phyloP scores from a whole-genome alignment of 1,140 invertebrate species.

The Onthophagus taurus region DNA sequence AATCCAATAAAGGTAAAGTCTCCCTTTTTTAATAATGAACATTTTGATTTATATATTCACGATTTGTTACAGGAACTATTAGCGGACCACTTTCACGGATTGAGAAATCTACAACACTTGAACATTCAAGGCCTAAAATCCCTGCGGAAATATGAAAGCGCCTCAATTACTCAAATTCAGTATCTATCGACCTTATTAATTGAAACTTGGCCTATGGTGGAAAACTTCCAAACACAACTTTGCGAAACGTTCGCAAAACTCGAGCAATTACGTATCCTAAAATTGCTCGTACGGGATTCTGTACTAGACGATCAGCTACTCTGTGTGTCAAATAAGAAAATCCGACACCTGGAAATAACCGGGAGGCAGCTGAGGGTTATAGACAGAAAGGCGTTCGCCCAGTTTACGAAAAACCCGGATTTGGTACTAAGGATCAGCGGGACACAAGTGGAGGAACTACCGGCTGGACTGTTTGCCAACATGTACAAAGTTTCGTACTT shows the following conservation, averaged over 20 bases:
- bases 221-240: constrained; percentile 50
- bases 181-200: constrained; percentile 50
- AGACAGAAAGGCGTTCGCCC: constrained; percentile 59
- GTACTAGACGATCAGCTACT: constrained; percentile 60
- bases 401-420: constrained; percentile 52
- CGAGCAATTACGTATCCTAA: constrained; percentile 39
- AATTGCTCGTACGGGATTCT: constrained; percentile 57
- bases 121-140: constrained; percentile 47
- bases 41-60: neutral
- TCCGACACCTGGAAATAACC: constrained; percentile 69
- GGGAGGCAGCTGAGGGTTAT: constrained; percentile 60
- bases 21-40: neutral
- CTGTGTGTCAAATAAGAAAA: constrained; percentile 61
- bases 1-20: constrained; percentile 36
- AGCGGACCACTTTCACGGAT: constrained; percentile 43
- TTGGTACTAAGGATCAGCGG: constrained; percentile 64
- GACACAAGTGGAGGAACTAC: constrained; percentile 64
- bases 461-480: constrained; percentile 64
- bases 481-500: constrained; percentile 68
- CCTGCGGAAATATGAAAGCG: constrained; percentile 53
- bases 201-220: constrained; percentile 55
- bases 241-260: constrained; percentile 48
- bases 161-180: constrained; percentile 51
- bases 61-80: constrained; percentile 26
- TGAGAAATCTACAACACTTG: constrained; percentile 46